Base-by-base conservation (phyloP, 2,113 vertebrate genomes). In the Smithornis capensis region DNA sequence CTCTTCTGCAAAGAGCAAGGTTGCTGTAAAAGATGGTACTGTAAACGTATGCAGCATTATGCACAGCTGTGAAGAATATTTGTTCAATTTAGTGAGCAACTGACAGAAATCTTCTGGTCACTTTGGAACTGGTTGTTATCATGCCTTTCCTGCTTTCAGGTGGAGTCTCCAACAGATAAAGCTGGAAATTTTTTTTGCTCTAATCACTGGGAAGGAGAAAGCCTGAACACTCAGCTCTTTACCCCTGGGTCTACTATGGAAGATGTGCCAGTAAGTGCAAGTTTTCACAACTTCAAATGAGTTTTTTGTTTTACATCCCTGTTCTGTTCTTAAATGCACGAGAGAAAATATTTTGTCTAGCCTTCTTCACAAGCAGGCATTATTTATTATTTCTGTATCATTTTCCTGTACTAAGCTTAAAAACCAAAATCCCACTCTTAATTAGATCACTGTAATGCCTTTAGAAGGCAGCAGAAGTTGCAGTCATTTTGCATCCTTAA, bases 171-270 rank as follows among this genome's bases (percentile, higher is more conserved):
- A 22, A 99, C 98, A 77, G 98, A 98, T 90, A 98, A 98, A 97
- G 91, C 96, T n/a, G 98, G 98, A 90, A 98, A 98, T 18, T 98
- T 98, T 86, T 98, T 99, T 94, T 98, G 97, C 63, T 98, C 97
- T 2, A 98, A 83, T 96, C 98, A 98, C 94, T 99, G 99, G 99
- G 99, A 99, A 96, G 98, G 97, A 75, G 98, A 98, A 92, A 98
- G 97, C 74, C 98, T 99, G 65, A 98, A 98, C 75, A 95, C 99
- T 40, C 99, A 99, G 96, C 98, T 99, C 90, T 99, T 99, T 90
- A 96, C 98, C 25, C 98, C 98, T 24, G 95, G 93, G 0, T 98
- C 98, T n/a, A n/a, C 98, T 9, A 87, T 98, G 83, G 98, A 99
- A 89, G 98, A 99, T 92, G 95, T 98, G 70, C 98, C 99, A 23